A percentile compares a stretch with the other conserved stretches of the same genome.
Evolutionary conservation across 2,113 vertebrate species (phyloP).

Genomic region (Leptobrachium leishanense): DNA sequence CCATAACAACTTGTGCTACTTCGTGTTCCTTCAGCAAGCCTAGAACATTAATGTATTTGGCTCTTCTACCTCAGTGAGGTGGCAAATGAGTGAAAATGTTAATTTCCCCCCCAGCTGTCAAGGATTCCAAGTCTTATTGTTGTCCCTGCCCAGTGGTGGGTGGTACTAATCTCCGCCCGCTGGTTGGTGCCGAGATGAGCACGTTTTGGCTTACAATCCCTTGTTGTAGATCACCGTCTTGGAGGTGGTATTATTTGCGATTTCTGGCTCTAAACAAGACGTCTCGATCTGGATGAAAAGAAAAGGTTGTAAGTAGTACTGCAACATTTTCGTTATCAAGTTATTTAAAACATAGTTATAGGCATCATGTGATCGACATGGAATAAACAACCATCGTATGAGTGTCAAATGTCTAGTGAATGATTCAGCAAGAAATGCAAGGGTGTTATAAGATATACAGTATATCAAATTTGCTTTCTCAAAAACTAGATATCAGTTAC

Average conservation of each 20-base stretch:
- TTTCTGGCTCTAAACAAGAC: conserved; percentile 81
- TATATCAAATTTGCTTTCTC: too few relatives aligned
- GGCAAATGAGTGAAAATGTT: conserved; percentile 12
- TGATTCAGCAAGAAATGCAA: too few relatives aligned
- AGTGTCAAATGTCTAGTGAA: too few relatives aligned
- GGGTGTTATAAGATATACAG: too few relatives aligned
- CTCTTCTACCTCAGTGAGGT: conserved; percentile 20
- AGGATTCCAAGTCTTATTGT: conserved; percentile 1
- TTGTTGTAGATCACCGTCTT: conserved; percentile 87
- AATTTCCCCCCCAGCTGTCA: conserved; percentile 20
- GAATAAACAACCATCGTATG: too few relatives aligned
- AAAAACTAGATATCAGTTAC: too few relatives aligned
- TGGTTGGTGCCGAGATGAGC: neutral
- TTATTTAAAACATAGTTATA: too few relatives aligned
- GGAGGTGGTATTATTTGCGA: conserved; percentile 75
- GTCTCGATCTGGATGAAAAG: conserved; percentile 78
- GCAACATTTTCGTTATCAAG: too few relatives aligned
- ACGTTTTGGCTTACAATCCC: conserved; percentile 72
- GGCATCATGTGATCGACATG: too few relatives aligned
- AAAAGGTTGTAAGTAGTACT: neutral
- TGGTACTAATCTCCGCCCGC: neutral
- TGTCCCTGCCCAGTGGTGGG: conserved; percentile 2
- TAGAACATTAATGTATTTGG: neutral
- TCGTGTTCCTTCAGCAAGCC: conserved; percentile 8
- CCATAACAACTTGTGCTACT: conserved; percentile 26